Percentiles rank a stretch among this genome's conserved stretches.
phyloP scores from a whole-genome alignment of 2,113 vertebrate genomes.

The Syngnathus typhle region DNA sequence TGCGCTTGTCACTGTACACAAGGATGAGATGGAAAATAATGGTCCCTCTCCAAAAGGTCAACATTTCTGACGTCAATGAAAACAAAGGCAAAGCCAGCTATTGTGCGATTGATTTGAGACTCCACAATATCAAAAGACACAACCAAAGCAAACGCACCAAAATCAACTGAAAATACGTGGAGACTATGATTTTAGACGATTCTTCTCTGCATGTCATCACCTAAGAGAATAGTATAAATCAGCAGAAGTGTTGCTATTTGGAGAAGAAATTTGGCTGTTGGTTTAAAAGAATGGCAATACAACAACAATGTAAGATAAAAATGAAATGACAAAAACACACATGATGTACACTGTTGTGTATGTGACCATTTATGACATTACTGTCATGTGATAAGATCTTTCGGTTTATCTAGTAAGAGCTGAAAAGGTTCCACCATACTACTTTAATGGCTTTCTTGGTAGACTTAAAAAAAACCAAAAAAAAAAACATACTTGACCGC shows the following conservation, averaged over 20 bases:
- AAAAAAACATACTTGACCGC: neutral
- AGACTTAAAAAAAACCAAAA: too few relatives aligned
- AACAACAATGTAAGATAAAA: neutral
- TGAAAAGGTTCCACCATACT: neutral
- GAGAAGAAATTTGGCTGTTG: neutral
- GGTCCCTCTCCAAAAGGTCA: slow-evolving; percentile 69
- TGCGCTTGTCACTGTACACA: slow-evolving; percentile 56
- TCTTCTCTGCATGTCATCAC: slow-evolving; percentile 1
- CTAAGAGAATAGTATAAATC: neutral
- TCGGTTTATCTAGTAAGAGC: neutral
- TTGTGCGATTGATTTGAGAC: slow-evolving; percentile 21
- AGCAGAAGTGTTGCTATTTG: slow-evolving; percentile 2
- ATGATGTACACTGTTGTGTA: neutral
- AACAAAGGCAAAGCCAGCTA: slow-evolving; percentile 57
- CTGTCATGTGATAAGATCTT: slow-evolving; percentile 10
- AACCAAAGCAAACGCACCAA: neutral
- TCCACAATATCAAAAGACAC: slow-evolving; percentile 1
- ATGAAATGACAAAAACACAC: neutral
- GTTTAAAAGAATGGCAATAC: neutral
- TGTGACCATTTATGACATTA: neutral
- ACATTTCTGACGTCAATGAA: slow-evolving; percentile 72
- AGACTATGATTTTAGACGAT: neutral
- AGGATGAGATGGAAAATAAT: slow-evolving; percentile 72
- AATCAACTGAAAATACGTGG: neutral
- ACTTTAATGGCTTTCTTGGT: neutral